Percentiles rank a stretch among this genome's conserved stretches.
phyloP scores from a whole-genome alignment of 2,113 vertebrate genomes.

The Notiomystis cincta region DNA sequence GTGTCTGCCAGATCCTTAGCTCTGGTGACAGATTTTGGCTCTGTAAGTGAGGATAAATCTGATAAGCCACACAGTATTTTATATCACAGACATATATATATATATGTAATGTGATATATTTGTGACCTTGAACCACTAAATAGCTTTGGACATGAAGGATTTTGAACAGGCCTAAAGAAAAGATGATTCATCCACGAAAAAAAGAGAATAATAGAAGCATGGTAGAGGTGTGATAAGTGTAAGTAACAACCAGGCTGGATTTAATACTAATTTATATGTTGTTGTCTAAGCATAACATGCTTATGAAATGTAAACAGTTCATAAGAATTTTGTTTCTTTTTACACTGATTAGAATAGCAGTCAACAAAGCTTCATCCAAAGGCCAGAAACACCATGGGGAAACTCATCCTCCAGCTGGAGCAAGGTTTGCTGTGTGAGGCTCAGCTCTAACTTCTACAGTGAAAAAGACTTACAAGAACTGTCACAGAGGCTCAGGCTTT shows the following conservation, averaged over 20 bases:
- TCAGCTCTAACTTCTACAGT: not conserved
- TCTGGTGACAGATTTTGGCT: not conserved
- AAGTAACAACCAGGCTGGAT: not conserved
- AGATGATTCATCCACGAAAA: not conserved
- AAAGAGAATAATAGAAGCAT: not conserved
- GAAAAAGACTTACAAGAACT: not conserved
- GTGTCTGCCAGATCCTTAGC: not conserved
- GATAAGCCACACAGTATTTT: not conserved
- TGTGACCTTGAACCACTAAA: not conserved
- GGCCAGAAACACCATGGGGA: not conserved
- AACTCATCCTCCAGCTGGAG: fast-evolving
- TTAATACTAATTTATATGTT: not conserved
- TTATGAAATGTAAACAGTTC: not conserved
- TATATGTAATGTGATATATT: not conserved
- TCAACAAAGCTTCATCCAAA: not conserved
- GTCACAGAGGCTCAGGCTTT: fast-evolving
- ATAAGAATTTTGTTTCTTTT: not conserved
- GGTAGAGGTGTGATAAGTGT: not conserved
- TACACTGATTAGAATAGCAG: not conserved
- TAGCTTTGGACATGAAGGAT: not conserved
- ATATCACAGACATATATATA: not conserved
- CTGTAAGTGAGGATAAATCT: not conserved
- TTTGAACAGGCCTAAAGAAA: not conserved
- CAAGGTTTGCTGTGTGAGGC: fast-evolving
- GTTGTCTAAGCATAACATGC: not conserved